phyloP scores from a whole-genome alignment of 2,113 vertebrate species.

The Hyperopisus bebe region DNA sequence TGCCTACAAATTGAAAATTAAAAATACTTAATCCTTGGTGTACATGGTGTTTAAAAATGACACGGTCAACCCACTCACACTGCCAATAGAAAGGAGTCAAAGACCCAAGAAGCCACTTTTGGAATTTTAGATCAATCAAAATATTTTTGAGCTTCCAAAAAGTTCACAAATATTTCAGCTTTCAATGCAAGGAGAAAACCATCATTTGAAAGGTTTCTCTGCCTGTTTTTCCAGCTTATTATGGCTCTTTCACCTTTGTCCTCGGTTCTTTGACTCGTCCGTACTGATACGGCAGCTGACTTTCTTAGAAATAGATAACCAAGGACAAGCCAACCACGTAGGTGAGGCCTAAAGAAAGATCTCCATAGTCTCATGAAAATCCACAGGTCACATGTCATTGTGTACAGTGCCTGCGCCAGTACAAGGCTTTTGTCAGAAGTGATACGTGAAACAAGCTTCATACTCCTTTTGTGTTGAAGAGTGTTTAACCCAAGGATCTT shows the following conservation, averaged over 20 bases:
- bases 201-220: neutral
- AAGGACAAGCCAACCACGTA: neutral
- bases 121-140: neutral
- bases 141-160: neutral
- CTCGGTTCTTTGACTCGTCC: neutral
- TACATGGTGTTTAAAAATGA: neutral
- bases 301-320: neutral
- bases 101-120: neutral
- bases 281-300: neutral
- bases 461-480: neutral
- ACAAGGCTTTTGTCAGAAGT: neutral
- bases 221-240: neutral
- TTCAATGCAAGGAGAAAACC: neutral
- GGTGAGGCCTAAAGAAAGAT: neutral
- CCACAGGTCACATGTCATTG: neutral
- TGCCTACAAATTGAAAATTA: neutral
- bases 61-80: neutral
- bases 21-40: neutral
- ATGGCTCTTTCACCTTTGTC: neutral
- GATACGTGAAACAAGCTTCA: neutral
- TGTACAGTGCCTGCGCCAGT: neutral
- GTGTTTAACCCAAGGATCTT: neutral
- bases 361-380: neutral
- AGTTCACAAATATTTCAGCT: neutral
- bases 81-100: neutral